Evolutionary conservation across 2,797 vertebrate species (phyloP).

Genomic region (Microctenopoma steveboyesi): DNA sequence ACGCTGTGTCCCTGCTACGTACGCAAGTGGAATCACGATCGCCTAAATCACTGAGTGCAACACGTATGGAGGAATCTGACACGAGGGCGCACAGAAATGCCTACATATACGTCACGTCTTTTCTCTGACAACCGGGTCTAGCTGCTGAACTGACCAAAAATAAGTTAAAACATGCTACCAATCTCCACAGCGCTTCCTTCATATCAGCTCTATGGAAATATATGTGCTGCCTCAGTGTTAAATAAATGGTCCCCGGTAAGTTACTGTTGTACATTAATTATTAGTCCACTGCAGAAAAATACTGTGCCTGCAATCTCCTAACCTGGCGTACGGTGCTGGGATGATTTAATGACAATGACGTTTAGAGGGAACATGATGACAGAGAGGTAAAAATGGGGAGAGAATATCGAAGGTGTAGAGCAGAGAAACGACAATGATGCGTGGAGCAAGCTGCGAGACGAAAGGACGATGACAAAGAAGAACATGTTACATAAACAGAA

Average conservation of each 20-base stretch:
- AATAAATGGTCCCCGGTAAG: constrained; percentile 6
- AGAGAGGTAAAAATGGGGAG: background rate
- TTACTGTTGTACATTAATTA: constrained; percentile 37
- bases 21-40: constrained; percentile 36
- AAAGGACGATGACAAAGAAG: background rate
- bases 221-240: constrained; percentile 1
- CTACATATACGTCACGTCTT: background rate
- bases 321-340: background rate
- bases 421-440: background rate
- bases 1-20: constrained; percentile 12
- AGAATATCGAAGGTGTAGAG: background rate
- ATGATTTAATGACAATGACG: constrained; percentile 18
- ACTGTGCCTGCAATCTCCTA: constrained; percentile 36
- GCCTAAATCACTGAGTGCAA: constrained; percentile 6
- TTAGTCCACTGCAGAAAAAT: constrained; percentile 63
- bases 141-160: background rate
- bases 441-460: background rate
- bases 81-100: constrained; percentile 11
- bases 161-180: too few species aligned
- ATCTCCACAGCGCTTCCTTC: too few species aligned
- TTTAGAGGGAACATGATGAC: too few species aligned
- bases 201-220: too few species aligned
- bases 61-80: background rate
- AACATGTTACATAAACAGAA: too few species aligned
- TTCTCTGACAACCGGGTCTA: too few species aligned